Evolutionary conservation across 2,888 invertebrate species (phyloP).

Genomic region (Polietes domitor): DNA sequence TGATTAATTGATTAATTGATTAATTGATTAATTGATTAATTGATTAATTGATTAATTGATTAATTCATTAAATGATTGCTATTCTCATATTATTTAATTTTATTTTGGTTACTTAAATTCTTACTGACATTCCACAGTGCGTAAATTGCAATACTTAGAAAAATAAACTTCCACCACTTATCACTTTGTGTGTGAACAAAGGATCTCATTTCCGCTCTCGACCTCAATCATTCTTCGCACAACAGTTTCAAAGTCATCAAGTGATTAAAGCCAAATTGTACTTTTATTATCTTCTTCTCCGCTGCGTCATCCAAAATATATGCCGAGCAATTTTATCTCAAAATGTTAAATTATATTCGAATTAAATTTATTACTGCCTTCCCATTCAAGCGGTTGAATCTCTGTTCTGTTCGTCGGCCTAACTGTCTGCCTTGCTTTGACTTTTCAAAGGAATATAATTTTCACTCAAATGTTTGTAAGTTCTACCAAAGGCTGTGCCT

Average conservation of each 20-base stretch:
- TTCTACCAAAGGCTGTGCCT: background rate
- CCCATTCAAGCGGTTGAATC: background rate
- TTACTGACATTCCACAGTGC: background rate
- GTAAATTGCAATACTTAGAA: background rate
- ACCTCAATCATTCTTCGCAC: background rate
- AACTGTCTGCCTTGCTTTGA: background rate
- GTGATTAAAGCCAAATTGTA: slow-evolving; percentile 40
- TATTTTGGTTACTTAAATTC: background rate
- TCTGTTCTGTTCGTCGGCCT: background rate
- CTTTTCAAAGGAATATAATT: background rate
- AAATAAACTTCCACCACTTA: background rate
- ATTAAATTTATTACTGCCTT: slow-evolving; percentile 17
- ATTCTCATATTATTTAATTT: background rate
- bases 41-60: background rate
- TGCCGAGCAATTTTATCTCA: background rate
- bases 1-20: background rate
- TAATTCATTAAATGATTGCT: background rate
- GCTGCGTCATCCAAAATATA: background rate
- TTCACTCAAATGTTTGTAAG: background rate
- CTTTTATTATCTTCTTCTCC: slow-evolving; percentile 4
- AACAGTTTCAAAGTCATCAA: slow-evolving; percentile 41
- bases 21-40: background rate
- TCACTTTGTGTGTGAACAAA: background rate
- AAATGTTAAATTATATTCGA: background rate
- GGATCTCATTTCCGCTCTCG: background rate